These are phyloP conservation scores for Dromas ardeola DNA, from an alignment of 2,113 vertebrate species.

Conservation along the genomic window DNA sequence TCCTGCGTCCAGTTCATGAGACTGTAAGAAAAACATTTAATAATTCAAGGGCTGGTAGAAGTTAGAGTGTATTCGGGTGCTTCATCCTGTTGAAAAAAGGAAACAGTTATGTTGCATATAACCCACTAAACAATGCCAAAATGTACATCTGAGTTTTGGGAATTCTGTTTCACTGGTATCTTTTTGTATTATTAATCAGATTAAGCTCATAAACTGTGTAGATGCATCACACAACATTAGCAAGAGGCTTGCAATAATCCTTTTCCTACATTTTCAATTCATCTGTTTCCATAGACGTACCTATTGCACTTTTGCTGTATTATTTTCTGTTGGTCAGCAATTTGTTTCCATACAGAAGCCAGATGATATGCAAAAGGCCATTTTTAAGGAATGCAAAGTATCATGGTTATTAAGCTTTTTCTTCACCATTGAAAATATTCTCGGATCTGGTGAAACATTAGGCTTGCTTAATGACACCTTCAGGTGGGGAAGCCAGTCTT, in stretches of 20 bases:
- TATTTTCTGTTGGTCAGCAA: neutral
- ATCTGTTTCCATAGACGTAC: neutral
- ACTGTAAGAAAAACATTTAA: neutral
- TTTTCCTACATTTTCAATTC: neutral
- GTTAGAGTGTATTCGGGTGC: neutral
- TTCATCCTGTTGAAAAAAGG: neutral
- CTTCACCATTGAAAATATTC: neutral
- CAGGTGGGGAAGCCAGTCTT: neutral
- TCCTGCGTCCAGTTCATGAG: neutral
- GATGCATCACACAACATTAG: neutral
- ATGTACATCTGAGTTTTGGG: neutral
- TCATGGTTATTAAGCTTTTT: neutral
- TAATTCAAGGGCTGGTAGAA: neutral
- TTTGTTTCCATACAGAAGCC: neutral
- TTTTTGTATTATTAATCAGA: neutral
- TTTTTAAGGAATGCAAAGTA: neutral
- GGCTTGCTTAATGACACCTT: neutral
- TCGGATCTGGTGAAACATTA: neutral
- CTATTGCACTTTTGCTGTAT: neutral
- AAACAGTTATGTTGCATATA: neutral
- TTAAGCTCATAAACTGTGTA: neutral
- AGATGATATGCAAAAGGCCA: neutral
- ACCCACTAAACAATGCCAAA: neutral
- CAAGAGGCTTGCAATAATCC: neutral
- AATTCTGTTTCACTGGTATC: neutral